Percentiles rank a stretch among this genome's conserved stretches.
These are phyloP conservation scores for Gonatopus flavifemur DNA, from an alignment of 1,140 invertebrate genomes.

Conservation along the genomic window DNA sequence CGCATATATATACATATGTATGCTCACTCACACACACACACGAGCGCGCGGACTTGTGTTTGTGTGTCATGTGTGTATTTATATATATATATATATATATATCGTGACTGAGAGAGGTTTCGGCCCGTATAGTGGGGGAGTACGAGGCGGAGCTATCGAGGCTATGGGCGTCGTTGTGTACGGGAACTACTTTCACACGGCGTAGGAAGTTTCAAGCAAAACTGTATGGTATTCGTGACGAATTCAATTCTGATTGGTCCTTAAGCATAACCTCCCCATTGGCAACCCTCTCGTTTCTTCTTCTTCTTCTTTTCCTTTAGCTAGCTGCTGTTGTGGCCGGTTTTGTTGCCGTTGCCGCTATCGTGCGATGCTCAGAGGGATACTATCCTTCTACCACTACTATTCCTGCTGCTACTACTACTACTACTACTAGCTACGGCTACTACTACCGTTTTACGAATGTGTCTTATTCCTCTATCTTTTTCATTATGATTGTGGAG, in stretches of 20 bases:
- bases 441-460: constrained; percentile 1
- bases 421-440: too few species aligned
- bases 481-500: background rate
- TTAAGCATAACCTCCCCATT: constrained; percentile 55
- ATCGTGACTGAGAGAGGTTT: constrained; percentile 14
- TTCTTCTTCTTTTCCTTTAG: constrained; percentile 3
- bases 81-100: too few species aligned
- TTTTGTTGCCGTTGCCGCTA: constrained; percentile 20
- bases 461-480: background rate
- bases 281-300: constrained; percentile 32
- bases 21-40: constrained; percentile 14
- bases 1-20: too few species aligned
- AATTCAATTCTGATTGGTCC: constrained; percentile 61
- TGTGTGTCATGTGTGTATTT: too few species aligned
- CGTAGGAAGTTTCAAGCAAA: constrained; percentile 42
- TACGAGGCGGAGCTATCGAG: constrained; percentile 41
- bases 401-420: too few species aligned
- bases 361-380: constrained; percentile 14
- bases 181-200: constrained; percentile 50
- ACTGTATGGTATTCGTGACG: constrained; percentile 52
- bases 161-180: constrained; percentile 50
- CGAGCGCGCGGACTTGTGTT: constrained; percentile 13
- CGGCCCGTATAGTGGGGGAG: constrained; percentile 31
- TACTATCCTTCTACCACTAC: constrained; percentile 17
- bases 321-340: constrained; percentile 1